phyloP scores from a whole-genome alignment of 2,888 invertebrate species.

The Petrophora chlorosata region DNA sequence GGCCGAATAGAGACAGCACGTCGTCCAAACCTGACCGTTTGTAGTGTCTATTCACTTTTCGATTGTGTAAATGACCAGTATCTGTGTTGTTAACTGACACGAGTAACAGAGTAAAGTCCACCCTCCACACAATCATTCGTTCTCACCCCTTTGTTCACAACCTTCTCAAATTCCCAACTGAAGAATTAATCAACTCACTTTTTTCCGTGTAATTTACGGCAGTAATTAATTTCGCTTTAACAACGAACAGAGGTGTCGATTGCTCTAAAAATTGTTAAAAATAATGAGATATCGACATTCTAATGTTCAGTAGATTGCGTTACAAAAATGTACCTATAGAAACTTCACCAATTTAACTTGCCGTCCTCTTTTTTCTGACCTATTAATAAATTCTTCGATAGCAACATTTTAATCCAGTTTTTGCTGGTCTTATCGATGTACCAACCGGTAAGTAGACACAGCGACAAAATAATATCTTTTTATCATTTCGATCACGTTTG shows the following conservation, averaged over 20 bases:
- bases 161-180: constrained; percentile 71
- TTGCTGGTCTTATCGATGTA: neutral
- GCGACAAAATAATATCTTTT: neutral
- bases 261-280: constrained; percentile 65
- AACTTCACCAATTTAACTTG: constrained; percentile 20
- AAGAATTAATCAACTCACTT: constrained; percentile 70
- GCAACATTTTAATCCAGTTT: constrained; percentile 1
- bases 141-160: constrained; percentile 67
- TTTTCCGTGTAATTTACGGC: constrained; percentile 59
- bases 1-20: constrained; percentile 61
- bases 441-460: neutral
- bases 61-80: constrained; percentile 36
- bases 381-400: neutral
- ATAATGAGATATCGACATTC: constrained; percentile 61
- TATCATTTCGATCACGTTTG: neutral
- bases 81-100: constrained; percentile 17
- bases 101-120: constrained; percentile 5
- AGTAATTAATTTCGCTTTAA: constrained; percentile 74
- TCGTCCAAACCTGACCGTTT: constrained; percentile 40
- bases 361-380: neutral
- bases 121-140: constrained; percentile 37
- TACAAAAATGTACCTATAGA: constrained; percentile 41
- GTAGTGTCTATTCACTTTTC: constrained; percentile 38
- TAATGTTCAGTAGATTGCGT: constrained; percentile 55
- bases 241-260: constrained; percentile 70